Evolutionary conservation across 2,888 invertebrate genomes (phyloP), one percentile per base, ranked within the genome.

Genomic region (Chymomyza caudatula): DNA sequence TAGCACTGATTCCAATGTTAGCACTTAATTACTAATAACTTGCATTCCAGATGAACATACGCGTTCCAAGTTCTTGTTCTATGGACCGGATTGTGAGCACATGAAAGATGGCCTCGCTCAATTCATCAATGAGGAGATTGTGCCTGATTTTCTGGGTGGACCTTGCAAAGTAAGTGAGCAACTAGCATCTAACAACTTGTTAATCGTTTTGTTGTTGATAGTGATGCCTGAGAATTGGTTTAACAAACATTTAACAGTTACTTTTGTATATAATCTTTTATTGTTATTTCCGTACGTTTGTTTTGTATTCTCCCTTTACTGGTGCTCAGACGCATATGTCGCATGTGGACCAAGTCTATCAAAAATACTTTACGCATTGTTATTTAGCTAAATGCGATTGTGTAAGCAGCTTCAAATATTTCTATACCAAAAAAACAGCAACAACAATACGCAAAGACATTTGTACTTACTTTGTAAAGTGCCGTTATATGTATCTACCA

Each of bases 131-230:
- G 93, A 94, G 70, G 94, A 96, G 68, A 94, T 94, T 83, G 95
- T 98, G 67, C 98, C 98, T 0, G 97, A 97, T 90, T 98, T 98
- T 91, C 92, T 98, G 2, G 97, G 96, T n/a, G 97, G 97, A 63
- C 93, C 94, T 13, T 95, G 96, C 91, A 95, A 94, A 94, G 97
- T 96, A 90, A 69, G 73, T 61, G 25, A 13, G 3, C 8, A 15
- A 37, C 29, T 37, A 11, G 29, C 11, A 37, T 37, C 11, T 4
- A 37, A n/a, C n/a, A n/a, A n/a, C n/a, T 22, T 51, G 8, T 4
- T 37, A 13, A 47, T n/a, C 17, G 47, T n/a, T 44, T 15, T 13
- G 49, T 23, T 59, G 59, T 59, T 49, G 15, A 51, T 51, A 37
- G 47, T 47, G n/a, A 17, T 51, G 1, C n/a, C 29, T 25, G 22